phyloP scores from a whole-genome alignment of 2,797 vertebrate genomes.

The Moxostoma hubbsi region DNA sequence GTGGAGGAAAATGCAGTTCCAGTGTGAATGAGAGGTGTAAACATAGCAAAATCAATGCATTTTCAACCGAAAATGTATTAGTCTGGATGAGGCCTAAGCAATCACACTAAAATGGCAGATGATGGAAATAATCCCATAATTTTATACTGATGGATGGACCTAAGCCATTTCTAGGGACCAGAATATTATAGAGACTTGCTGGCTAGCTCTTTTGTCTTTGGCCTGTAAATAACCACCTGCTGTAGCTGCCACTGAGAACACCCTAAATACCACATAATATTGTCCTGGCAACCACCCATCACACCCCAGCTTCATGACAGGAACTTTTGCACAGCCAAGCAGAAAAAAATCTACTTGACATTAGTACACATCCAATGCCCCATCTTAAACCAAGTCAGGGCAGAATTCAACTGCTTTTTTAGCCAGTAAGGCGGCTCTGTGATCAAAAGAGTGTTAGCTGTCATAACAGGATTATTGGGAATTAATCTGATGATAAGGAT shows the following conservation, averaged over 20 bases:
- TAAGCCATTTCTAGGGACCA: not conserved
- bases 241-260: not conserved
- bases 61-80: too few relatives aligned
- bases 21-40: too few relatives aligned
- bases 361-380: constrained; percentile 11
- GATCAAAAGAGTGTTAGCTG: constrained; percentile 67
- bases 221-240: not conserved
- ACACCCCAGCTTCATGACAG: not conserved
- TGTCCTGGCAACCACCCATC: not conserved
- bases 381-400: constrained; percentile 24
- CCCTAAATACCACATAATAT: not conserved
- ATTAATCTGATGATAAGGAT: constrained; percentile 72
- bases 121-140: not conserved
- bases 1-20: too few relatives aligned
- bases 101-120: too few relatives aligned
- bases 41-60: too few relatives aligned
- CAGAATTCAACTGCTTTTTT: constrained; percentile 36
- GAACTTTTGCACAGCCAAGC: constrained; percentile 8
- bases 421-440: constrained; percentile 37
- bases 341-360: constrained; percentile 18
- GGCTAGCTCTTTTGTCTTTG: not conserved
- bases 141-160: not conserved
- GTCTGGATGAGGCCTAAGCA: too few relatives aligned
- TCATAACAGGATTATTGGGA: constrained; percentile 73
- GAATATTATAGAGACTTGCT: not conserved